Evolutionary conservation across 2,888 invertebrate genomes (phyloP).

Genomic region (Ethmia dodecea): DNA sequence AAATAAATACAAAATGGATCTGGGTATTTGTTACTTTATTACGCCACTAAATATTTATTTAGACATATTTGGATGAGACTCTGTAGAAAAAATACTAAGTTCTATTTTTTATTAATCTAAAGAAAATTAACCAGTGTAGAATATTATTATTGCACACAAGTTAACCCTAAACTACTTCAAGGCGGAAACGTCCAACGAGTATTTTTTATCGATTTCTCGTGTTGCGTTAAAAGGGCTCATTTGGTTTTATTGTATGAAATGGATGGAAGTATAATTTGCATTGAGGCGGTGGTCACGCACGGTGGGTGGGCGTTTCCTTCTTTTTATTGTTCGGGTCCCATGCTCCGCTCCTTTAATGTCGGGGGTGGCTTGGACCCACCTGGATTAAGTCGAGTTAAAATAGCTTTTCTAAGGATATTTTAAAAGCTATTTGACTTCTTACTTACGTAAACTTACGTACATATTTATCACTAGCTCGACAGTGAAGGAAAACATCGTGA

Average conservation of each 20-base stretch:
- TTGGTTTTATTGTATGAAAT: conserved; percentile 73
- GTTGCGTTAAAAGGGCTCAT: conserved; percentile 74
- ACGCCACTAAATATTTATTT: too few species aligned
- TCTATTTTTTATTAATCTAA: too few species aligned
- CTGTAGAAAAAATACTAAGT: too few species aligned
- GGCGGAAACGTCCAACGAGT: conserved; percentile 31
- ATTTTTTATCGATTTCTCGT: conserved; percentile 69
- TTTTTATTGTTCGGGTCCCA: conserved; percentile 61
- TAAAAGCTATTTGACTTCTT: conserved; percentile 2
- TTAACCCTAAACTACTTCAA: background rate
- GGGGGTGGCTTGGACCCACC: conserved; percentile 6
- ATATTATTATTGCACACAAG: too few species aligned
- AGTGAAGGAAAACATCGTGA: too few species aligned
- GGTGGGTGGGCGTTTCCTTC: conserved; percentile 44
- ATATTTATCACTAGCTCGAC: too few species aligned
- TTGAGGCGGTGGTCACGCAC: conserved; percentile 72
- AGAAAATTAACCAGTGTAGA: too few species aligned
- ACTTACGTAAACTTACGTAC: too few species aligned
- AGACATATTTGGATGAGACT: too few species aligned
- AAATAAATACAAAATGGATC: too few species aligned
- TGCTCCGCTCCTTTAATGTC: conserved; percentile 20
- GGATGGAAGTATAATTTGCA: conserved; percentile 73
- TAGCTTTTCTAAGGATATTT: background rate
- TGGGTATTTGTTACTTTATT: too few species aligned
- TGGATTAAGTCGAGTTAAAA: conserved; percentile 1